Percentiles rank a stretch among this genome's conserved stretches.
Evolutionary conservation across 2,888 invertebrate species (phyloP).

Genomic region (Cataglyphis rosenhaueri): DNA sequence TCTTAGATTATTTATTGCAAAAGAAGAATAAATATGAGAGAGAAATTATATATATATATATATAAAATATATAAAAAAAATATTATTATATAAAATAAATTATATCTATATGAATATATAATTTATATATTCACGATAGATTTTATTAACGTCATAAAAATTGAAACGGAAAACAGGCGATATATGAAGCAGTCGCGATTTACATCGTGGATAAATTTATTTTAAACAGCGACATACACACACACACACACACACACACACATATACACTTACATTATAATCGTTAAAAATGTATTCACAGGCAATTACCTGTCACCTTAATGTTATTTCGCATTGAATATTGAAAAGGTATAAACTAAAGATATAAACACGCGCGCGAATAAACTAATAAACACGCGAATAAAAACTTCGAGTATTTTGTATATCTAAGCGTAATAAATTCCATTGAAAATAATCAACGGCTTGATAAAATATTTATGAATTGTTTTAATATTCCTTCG

Average conservation of each 20-base stretch:
- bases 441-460: conserved; percentile 29
- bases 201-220: not conserved
- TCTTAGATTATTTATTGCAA: not conserved
- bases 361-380: not conserved
- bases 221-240: not conserved
- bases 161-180: not conserved
- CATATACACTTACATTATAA: not conserved
- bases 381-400: conserved; percentile 11
- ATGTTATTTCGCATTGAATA: not conserved
- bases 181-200: not conserved
- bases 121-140: not conserved
- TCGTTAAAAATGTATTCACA: conserved; percentile 17
- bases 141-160: conserved; percentile 14
- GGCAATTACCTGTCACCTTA: not conserved
- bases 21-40: not conserved
- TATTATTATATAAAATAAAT: not conserved
- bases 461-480: conserved; percentile 36
- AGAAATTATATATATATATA: no score
- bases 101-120: not conserved
- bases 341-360: conserved; percentile 2
- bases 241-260: no score
- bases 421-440: conserved; percentile 33
- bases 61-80: no score
- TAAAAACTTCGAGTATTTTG: not conserved
- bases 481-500: conserved; percentile 35